Evolutionary conservation across 2,113 vertebrate genomes (phyloP), one percentile per base, ranked within the genome.

Genomic region (Hemiprocne comata): DNA sequence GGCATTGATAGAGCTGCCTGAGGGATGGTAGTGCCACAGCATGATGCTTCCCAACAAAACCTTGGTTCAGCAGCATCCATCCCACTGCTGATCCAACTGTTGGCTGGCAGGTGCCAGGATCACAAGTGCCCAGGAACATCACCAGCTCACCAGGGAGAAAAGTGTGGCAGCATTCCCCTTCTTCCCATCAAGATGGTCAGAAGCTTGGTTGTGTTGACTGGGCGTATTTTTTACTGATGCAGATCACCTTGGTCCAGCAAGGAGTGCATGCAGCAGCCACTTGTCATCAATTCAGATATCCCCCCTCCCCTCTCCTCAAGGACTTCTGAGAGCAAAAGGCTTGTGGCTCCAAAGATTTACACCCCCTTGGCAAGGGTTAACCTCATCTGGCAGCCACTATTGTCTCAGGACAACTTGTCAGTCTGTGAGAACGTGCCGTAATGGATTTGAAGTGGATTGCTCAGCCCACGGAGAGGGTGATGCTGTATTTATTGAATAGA

Each of bases 401-500:
- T 98, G 98, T 97, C 98, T 98, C 98, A 98, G 98, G 98, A 98
- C 98, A 98, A 98, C 97, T 97, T 98, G 98, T 98, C 98, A 98
- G 97, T 98, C 98, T 98, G 97, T 97, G 97, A 98, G 98, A 98
- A 98, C 97, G 98, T 98, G 98, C 97, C 21, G 80, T 99, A 99
- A 99, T 99, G 98, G 98, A 99, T 98, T 98, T 98, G 98, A 98
- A 98, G 98, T 98, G 99, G 98, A 98, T 98, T 98, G 98, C 98
- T 98, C 98, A 98, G 98, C 98, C 98, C 98, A 98, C 96, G 96
- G 98, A 97, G 97, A 98, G 98, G 98, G 98, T 98, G 98, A 99
- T 98, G 98, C 98, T 97, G 97, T 99, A 99, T 99, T 98, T 99
- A 99, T 99, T 98, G 98, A 98, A 98, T 98, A 98, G 98, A 98